Evolutionary conservation across 2,888 invertebrate genomes (phyloP).

Genomic region (Phengaris arion): DNA sequence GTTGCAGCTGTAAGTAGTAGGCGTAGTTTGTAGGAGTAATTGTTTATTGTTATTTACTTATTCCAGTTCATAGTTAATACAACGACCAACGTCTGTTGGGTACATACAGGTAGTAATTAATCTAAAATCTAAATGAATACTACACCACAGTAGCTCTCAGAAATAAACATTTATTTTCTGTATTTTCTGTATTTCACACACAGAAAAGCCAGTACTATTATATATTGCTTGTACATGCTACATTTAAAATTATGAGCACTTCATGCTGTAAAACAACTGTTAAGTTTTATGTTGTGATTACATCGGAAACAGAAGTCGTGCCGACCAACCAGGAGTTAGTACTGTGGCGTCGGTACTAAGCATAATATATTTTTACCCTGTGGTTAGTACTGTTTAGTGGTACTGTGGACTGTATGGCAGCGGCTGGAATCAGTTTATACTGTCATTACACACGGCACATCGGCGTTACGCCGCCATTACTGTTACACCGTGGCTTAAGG

Average conservation of each 20-base stretch:
- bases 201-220: no score
- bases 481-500: neutral
- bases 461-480: constrained; percentile 6
- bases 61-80: no score
- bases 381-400: neutral
- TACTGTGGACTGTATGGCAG: neutral
- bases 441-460: constrained; percentile 22
- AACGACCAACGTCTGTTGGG: no score
- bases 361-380: neutral
- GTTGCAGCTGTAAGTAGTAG: no score
- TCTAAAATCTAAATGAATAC: no score
- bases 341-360: neutral
- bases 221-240: neutral
- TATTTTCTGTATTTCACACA: no score
- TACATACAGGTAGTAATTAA: no score
- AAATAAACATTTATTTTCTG: no score
- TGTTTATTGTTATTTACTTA: no score
- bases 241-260: neutral
- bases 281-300: neutral
- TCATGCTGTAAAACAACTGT: neutral
- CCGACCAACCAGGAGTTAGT: neutral
- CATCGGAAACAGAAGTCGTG: constrained; percentile 1
- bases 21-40: no score
- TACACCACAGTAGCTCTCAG: no score
- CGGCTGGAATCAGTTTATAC: neutral